These are phyloP conservation scores for Callitettix versicolor DNA, from an alignment of 1,140 invertebrate species.

Conservation along the genomic window DNA sequence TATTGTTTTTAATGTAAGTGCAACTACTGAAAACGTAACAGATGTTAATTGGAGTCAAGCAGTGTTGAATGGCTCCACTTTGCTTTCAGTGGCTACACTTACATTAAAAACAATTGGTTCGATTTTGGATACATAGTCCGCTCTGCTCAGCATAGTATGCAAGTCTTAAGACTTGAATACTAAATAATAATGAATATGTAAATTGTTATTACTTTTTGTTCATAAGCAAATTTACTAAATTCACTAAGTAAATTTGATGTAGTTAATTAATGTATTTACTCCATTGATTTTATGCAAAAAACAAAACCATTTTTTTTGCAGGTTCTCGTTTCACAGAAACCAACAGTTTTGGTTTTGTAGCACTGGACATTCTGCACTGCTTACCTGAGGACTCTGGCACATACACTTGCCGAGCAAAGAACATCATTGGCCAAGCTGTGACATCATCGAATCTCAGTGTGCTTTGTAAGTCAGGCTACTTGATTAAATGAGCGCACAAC, in stretches of 20 bases:
- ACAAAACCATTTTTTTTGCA: slow-evolving; percentile 19
- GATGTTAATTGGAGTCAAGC: too few relatives aligned
- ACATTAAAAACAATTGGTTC: too few relatives aligned
- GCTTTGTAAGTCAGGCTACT: slow-evolving; percentile 42
- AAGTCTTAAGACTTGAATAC: too few relatives aligned
- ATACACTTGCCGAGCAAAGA: slow-evolving; percentile 80
- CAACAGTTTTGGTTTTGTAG: slow-evolving; percentile 90
- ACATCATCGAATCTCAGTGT: slow-evolving; percentile 67
- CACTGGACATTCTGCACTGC: slow-evolving; percentile 82
- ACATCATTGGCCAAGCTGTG: slow-evolving; percentile 76
- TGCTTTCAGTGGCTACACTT: too few relatives aligned
- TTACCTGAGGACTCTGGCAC: slow-evolving; percentile 85
- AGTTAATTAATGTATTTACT: background rate
- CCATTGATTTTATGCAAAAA: slow-evolving; percentile 9
- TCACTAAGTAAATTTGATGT: background rate
- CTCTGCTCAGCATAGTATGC: too few relatives aligned
- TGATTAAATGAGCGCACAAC: too few relatives aligned
- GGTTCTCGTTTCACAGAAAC: slow-evolving; percentile 83
- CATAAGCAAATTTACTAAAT: too few relatives aligned
- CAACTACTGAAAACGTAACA: too few relatives aligned
- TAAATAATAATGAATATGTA: too few relatives aligned
- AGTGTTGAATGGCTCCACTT: too few relatives aligned
- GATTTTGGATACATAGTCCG: too few relatives aligned
- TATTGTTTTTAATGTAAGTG: too few relatives aligned
- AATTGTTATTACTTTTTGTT: background rate